Evolutionary conservation across 2,113 vertebrate genomes (phyloP), one percentile per base, ranked within the genome.

Genomic region (Mola mola): DNA sequence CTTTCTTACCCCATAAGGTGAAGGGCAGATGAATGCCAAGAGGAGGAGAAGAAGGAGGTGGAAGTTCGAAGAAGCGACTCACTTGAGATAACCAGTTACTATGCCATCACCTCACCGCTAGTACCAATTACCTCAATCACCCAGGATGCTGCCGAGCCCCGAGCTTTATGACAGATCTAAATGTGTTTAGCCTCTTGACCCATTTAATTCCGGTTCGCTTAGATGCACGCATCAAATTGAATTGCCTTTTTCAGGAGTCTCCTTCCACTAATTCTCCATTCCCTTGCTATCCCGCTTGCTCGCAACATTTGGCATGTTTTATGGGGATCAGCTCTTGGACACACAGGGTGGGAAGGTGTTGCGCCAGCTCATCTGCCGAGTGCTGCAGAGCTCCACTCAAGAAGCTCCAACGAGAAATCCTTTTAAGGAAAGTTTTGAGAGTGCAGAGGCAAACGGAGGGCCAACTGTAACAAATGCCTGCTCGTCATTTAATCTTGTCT

Each of bases 291-390:
- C 52, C 47, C 68, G 69, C 79, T 71, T 56, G 66, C 69, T 55
- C 44, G 17, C 13, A 2, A 51, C 49, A 55, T 73, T 73, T 33
- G 65, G 60, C 29, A 33, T 26, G 36, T 80, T 8, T 72, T 83
- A 72, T 85, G 71, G 76, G 67, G 71, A 87, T 81, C 65, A 37
- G 51, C 68, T 48, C 42, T 49, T 62, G 63, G 74, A 72, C 44
- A 24, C 72, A 62, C 17, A 0, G 59, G 6, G 60, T 58, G 75
- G 49, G 56, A 75, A 76, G 72, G 58, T 78, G 72, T 68, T 63
- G 66, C 4, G 66, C 55, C 75, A 60, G 79, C 77, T 66, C 61
- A 65, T 67, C 70, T 72, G 62, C 65, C 53, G 8, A 8, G 53
- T 9, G 36, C 40, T 64, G 47, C 59, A 57, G 68, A 73, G 70